Conservation (phyloP, 2,888 invertebrate genomes). For the Calameuta pallipes region DNA sequence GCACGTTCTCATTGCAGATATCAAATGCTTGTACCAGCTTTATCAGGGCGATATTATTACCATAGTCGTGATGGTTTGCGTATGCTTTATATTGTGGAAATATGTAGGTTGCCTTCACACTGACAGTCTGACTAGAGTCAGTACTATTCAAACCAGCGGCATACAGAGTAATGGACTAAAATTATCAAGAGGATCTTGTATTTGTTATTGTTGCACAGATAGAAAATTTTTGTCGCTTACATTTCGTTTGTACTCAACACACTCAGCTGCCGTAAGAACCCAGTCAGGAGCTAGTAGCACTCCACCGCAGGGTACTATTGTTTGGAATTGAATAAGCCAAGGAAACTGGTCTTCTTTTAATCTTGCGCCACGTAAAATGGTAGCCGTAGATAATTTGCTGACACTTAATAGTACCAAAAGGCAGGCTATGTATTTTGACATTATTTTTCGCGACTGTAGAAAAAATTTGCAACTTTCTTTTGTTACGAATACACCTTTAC, state of each 20-base stretch:
- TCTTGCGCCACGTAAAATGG: slow-evolving; percentile 32
- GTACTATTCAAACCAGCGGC: slow-evolving; percentile 41
- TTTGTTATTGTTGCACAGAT: background rate
- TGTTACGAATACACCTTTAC: background rate
- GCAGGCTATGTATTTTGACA: slow-evolving; percentile 37
- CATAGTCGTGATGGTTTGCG: slow-evolving; percentile 37
- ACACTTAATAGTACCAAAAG: slow-evolving; percentile 30
- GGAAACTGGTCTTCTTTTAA: slow-evolving; percentile 42
- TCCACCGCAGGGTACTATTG: slow-evolving; percentile 46
- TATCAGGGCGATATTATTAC: slow-evolving; percentile 44
- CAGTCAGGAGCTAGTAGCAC: slow-evolving; percentile 45
- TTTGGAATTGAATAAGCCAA: slow-evolving; percentile 49
- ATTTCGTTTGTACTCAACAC: slow-evolving; percentile 44
- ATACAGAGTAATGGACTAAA: slow-evolving; percentile 42
- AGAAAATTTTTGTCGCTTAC: slow-evolving; percentile 26
- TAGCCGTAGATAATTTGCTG: slow-evolving; percentile 25
- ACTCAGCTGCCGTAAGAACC: slow-evolving; percentile 49
- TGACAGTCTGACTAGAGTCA: slow-evolving; percentile 32
- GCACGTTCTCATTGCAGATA: slow-evolving; percentile 31
- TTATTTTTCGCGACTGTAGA: slow-evolving; percentile 26
- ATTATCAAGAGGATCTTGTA: slow-evolving; percentile 6
- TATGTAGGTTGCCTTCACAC: slow-evolving; percentile 47
- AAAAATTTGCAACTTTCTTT: background rate
- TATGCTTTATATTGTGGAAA: slow-evolving; percentile 41
- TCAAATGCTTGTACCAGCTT: slow-evolving; percentile 42